phyloP scores from a whole-genome alignment of 2,113 vertebrate species.

The Pardalotus punctatus region DNA sequence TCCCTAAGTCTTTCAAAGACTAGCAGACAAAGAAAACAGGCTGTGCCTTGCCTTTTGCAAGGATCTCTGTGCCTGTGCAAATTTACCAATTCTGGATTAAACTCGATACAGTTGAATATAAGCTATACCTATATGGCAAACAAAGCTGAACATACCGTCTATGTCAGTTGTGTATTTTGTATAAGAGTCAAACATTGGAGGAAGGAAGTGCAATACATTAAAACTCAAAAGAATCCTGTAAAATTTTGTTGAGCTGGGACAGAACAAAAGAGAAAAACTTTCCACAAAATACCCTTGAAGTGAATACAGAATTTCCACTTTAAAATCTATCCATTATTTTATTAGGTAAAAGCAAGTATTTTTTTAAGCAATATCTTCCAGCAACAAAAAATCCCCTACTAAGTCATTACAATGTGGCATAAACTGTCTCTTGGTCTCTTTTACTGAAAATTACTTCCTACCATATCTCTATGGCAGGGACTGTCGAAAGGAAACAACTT shows the following conservation, averaged over 20 bases:
- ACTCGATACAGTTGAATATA: not conserved
- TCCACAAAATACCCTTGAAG: not conserved
- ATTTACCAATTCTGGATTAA: not conserved
- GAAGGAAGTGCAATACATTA: not conserved
- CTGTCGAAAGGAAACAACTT: not conserved
- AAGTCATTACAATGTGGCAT: not conserved
- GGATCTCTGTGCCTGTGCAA: conserved; percentile 42
- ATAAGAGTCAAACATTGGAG: not conserved
- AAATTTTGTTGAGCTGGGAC: not conserved
- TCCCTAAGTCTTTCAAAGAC: rapidly evolving
- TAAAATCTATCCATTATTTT: not conserved
- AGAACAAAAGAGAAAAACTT: not conserved
- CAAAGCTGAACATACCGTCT: not conserved
- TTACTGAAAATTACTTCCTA: not conserved
- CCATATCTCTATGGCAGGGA: not conserved
- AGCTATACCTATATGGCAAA: not conserved
- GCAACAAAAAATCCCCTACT: not conserved
- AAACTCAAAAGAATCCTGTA: not conserved
- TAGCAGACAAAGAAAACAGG: not conserved
- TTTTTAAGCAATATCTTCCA: not conserved
- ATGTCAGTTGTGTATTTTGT: not conserved
- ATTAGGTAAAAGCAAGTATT: not conserved
- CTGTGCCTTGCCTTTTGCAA: conserved; percentile 25
- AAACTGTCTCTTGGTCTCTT: not conserved
- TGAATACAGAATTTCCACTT: not conserved